These are phyloP conservation scores for Anoplolepis gracilipes DNA, from an alignment of 1,140 invertebrate genomes.

Conservation along the genomic window DNA sequence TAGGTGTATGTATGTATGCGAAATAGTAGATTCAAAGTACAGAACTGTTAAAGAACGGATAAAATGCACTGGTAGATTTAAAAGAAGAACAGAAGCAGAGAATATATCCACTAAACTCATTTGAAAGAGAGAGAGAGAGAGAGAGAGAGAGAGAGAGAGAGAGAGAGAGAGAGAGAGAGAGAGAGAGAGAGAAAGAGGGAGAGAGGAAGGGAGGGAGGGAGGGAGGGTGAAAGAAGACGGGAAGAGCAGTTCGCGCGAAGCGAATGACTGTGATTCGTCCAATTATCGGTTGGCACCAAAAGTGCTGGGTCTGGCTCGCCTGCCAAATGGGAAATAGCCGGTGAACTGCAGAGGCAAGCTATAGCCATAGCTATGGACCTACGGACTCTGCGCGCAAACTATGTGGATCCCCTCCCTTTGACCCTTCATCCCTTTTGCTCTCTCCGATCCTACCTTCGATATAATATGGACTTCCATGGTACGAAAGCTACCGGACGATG, in stretches of 20 bases:
- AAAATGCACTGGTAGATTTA: neutral
- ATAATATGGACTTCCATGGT: constrained; percentile 63
- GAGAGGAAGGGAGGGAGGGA: constrained; percentile 47
- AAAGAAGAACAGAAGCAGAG: constrained; percentile 17
- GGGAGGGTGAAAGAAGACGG: neutral
- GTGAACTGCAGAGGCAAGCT: constrained; percentile 77
- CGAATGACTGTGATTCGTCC: constrained; percentile 82
- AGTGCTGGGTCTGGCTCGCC: constrained; percentile 82
- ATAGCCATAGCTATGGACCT: constrained; percentile 73
- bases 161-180: neutral
- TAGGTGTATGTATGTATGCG: too few species aligned
- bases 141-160: neutral
- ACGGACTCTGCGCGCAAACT: constrained; percentile 67
- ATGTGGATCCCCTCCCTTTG: constrained; percentile 41
- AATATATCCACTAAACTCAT: neutral
- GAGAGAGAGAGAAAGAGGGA: neutral
- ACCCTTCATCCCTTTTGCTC: constrained; percentile 32
- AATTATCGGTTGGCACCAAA: constrained; percentile 83
- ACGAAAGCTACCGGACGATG: constrained; percentile 62
- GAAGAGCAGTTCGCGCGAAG: constrained; percentile 75
- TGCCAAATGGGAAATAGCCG: constrained; percentile 82
- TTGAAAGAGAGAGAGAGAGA: constrained; percentile 6
- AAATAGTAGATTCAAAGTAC: constrained; percentile 27
- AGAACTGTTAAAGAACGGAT: neutral
- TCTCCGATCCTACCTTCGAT: neutral